A percentile compares a stretch with the other conserved stretches of the same genome.
These are phyloP conservation scores for Zingel zingel DNA, from an alignment of 2,113 vertebrate genomes.

Conservation along the genomic window DNA sequence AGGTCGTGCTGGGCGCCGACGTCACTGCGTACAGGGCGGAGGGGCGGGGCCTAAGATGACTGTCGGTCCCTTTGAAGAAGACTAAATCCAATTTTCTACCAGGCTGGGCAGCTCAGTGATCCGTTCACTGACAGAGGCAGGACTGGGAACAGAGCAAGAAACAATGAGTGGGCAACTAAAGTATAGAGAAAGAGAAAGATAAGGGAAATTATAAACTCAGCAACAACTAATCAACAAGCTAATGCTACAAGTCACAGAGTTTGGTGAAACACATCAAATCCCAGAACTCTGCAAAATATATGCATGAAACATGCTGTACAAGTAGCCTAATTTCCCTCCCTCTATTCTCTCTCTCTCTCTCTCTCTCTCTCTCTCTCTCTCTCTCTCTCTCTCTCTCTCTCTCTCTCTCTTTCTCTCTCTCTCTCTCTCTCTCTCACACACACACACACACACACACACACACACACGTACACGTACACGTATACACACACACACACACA, in stretches of 20 bases:
- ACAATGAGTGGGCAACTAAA: conserved; percentile 3
- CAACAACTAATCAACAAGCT: background rate
- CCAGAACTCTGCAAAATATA: background rate
- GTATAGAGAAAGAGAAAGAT: background rate
- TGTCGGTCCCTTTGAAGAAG: conserved; percentile 63
- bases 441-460: conserved; percentile 1
- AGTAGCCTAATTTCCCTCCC: background rate
- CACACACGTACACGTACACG: background rate
- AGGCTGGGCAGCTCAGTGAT: conserved; percentile 66
- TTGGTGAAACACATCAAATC: background rate
- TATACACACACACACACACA: background rate
- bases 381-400: background rate
- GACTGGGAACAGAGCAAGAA: conserved; percentile 23
- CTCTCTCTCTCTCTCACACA: background rate
- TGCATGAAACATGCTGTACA: background rate
- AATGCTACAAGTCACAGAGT: background rate
- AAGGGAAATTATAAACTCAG: background rate
- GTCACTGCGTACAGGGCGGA: conserved; percentile 9
- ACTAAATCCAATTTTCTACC: conserved; percentile 74
- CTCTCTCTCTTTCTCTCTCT: background rate
- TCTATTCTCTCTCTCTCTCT: background rate
- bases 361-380: background rate
- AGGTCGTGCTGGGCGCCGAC: conserved; percentile 44
- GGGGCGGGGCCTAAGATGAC: conserved; percentile 32
- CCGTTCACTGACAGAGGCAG: conserved; percentile 40